These are phyloP conservation scores for Dicrurus megarhynchus DNA, from an alignment of 2,113 vertebrate genomes.

Conservation along the genomic window DNA sequence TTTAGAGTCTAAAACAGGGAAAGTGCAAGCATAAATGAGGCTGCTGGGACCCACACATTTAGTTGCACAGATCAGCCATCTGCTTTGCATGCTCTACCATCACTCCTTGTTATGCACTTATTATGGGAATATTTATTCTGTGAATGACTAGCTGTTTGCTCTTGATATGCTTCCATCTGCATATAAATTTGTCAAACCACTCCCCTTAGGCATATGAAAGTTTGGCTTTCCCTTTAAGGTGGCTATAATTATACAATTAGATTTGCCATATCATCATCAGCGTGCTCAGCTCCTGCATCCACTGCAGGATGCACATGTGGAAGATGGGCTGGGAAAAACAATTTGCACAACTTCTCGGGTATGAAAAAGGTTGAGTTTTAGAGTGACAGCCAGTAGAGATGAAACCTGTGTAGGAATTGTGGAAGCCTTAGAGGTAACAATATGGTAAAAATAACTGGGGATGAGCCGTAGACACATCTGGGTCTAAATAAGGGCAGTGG, in stretches of 20 bases:
- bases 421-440: not conserved
- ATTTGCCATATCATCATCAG: not conserved
- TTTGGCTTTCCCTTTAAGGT: constrained; percentile 45
- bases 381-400: not conserved
- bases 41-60: not conserved
- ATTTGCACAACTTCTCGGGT: not conserved
- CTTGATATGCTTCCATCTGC: constrained; percentile 45
- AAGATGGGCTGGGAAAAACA: not conserved
- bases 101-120: constrained; percentile 2
- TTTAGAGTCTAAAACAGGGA: not conserved
- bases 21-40: not conserved
- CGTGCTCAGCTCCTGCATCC: not conserved
- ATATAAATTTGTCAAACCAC: constrained; percentile 63
- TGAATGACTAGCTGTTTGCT: constrained; percentile 53
- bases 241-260: not conserved
- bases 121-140: constrained; percentile 24
- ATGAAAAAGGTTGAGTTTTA: not conserved
- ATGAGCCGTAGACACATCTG: not conserved
- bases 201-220: constrained; percentile 41
- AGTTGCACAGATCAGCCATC: constrained; percentile 12
- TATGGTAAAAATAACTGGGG: not conserved
- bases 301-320: not conserved
- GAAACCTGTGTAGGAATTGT: not conserved
- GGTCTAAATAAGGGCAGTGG: not conserved
- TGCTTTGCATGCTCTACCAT: constrained; percentile 36